Evolutionary conservation across 1,140 invertebrate genomes (phyloP).

Genomic region (Polyergus mexicanus): DNA sequence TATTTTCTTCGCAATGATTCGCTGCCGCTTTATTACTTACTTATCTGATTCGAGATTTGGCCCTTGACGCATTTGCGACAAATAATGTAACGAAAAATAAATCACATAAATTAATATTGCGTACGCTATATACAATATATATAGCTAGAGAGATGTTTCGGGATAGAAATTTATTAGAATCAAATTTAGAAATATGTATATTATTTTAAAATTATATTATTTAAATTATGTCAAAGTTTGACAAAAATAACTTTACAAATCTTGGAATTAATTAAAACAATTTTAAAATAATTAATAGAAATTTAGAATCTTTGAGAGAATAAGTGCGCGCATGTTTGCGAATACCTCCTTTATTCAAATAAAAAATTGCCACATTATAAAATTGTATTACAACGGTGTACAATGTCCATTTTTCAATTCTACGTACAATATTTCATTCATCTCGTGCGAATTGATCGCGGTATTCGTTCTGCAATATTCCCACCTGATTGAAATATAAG

Average conservation of each 20-base stretch:
- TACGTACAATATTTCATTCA: conserved; percentile 32
- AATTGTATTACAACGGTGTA: background rate
- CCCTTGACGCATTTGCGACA: background rate
- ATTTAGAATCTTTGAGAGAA: background rate
- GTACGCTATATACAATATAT: too few relatives aligned
- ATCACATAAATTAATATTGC: background rate
- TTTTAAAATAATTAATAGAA: too few relatives aligned
- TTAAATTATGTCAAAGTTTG: too few relatives aligned
- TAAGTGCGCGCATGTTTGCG: background rate
- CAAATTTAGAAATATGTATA: too few relatives aligned
- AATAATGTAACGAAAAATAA: background rate
- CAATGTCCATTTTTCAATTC: conserved; percentile 63
- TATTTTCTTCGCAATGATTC: background rate
- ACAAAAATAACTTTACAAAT: too few relatives aligned
- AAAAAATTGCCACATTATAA: background rate
- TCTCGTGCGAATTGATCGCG: conserved; percentile 57
- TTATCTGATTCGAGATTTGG: too few relatives aligned
- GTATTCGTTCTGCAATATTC: conserved; percentile 67
- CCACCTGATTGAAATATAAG: conserved; percentile 71
- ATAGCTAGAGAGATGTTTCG: too few relatives aligned
- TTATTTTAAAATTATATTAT: too few relatives aligned
- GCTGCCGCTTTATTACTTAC: background rate
- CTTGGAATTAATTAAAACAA: too few relatives aligned
- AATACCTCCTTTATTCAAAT: conserved; percentile 20
- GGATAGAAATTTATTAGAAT: background rate